Base-by-base conservation (phyloP, 2,113 vertebrate species). In the Phylloscopus trochiloides region DNA sequence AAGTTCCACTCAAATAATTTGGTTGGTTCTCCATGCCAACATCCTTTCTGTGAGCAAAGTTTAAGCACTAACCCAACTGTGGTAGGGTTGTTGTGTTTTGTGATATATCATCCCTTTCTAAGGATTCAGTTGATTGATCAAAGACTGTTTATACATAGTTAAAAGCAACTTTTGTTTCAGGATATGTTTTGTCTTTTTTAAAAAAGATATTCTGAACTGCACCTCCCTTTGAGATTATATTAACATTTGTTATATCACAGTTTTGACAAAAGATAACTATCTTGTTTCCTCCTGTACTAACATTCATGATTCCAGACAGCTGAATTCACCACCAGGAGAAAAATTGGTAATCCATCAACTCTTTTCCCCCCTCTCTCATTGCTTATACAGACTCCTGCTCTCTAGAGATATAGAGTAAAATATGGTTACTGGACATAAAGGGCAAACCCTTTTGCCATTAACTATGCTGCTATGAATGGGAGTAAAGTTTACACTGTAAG, bases 231-330 rank as follows among this genome's bases (percentile, higher is more conserved):
- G 78, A 90, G 84, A 87, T 96, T 89, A 58, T 78, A 80, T 70
- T 94, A 95, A 89, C 91, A 85, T 92, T 96, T 87, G 75, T 94
- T 92, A 62, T 90, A 82, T 92, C 87, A 94, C 67, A 94, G 72
- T 90, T 96, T 88, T 94, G 82, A 95, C 93, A 90, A 80, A 90
- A 95, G 88, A 94, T 90, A 92, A 90, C 73, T 36, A 85, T 96
- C 81, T 97, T 0, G 3, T 94, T 94, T 95, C 94, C 70, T 94
- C n/a, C 72, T 95, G 52, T 90, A 79, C 89, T 95, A 84, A 93
- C 67, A 93, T 77, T 83, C 71, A 66, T 0, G 3, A 81, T 90
- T 93, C 65, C 59, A 95, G 88, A 84, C 89, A 92, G 62, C 73
- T 94, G 89, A 92, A 94, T 92, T 94, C 83, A 91, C 54, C 87